Base-by-base conservation (phyloP, 2,888 invertebrate species). In the Melitaea athalia region DNA sequence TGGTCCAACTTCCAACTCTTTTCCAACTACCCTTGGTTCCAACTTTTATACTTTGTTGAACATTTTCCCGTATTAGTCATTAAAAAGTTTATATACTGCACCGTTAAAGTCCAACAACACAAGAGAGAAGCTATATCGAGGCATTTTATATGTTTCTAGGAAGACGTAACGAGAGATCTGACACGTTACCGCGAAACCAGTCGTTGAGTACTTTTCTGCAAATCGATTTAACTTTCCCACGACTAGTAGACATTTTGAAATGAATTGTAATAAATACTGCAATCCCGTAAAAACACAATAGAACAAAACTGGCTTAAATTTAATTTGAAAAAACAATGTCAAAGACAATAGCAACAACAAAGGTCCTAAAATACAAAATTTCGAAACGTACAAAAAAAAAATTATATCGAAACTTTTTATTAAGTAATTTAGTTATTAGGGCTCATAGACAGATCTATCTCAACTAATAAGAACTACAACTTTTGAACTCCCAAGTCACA, bases 121-220 rank as follows among this genome's bases (percentile, higher is more conserved):
- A 38, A n/a, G 38, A 33, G 31, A 33, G 14, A 33, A 55, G 14
- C 53, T 42, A 57, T 64, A 57, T 64, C 64, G 38, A 59, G 50
- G 59, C 49, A 65, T 66, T n/a, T 45, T 15, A 15, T 55, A n/a
- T 61, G 31, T 59, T 57, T 65, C 65, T 60, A 14, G 52, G 65
- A 65, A 65, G 64, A 64, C 50, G 59, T 55, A 55, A 53, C 45
- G 49, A 55, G 61, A 66, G 53, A 66, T 55, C 61, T 38, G 17
- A 47, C 61, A 59, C 43, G 66, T 60, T 63, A 66, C 59, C 43
- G 63, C 38, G 69, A 63, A 69, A 50, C 31, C 52, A 65, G 45
- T 62, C n/a, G 64, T 5, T 31, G 55, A 65, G 17, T 47, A 43
- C 47, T 59, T 31, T 59, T 60, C 17, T 60, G 55, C 47, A 61